Conservation (phyloP, 2,113 vertebrate genomes). For the Hyaena hyaena region DNA sequence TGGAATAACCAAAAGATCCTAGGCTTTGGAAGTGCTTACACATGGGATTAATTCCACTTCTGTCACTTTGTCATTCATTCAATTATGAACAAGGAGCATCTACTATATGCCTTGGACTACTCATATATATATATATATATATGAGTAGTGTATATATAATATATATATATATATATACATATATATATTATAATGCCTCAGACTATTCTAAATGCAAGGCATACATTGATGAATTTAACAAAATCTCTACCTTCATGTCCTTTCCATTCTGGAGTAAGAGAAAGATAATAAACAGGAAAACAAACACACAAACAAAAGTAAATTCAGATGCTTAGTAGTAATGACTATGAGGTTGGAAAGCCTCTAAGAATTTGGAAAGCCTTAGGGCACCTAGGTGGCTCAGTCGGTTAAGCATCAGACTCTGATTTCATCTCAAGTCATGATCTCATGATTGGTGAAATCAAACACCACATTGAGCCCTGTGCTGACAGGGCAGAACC, state of each 20-base stretch:
- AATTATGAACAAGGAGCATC: background rate
- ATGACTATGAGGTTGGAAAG: background rate
- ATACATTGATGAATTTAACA: background rate
- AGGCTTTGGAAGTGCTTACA: background rate
- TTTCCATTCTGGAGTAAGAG: background rate
- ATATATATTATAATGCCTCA: no score
- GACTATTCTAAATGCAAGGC: background rate
- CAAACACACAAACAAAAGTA: constrained; percentile 16
- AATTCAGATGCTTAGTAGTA: background rate
- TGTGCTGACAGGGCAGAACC: no score
- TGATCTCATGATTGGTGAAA: no score
- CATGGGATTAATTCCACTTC: background rate
- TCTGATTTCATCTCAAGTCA: no score
- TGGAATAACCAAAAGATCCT: background rate
- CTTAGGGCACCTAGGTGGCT: no score
- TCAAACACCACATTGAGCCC: no score
- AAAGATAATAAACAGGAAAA: constrained; percentile 12
- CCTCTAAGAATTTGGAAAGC: background rate
- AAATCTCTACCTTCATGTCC: background rate
- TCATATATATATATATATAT: background rate
- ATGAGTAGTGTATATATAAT: no score
- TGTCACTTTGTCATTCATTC: background rate
- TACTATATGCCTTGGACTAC: background rate
- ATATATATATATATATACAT: no score
- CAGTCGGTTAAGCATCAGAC: no score